Percentiles rank a stretch among this genome's conserved stretches.
Conservation (phyloP, 2,888 invertebrate species). For the Agrotis clavis region DNA sequence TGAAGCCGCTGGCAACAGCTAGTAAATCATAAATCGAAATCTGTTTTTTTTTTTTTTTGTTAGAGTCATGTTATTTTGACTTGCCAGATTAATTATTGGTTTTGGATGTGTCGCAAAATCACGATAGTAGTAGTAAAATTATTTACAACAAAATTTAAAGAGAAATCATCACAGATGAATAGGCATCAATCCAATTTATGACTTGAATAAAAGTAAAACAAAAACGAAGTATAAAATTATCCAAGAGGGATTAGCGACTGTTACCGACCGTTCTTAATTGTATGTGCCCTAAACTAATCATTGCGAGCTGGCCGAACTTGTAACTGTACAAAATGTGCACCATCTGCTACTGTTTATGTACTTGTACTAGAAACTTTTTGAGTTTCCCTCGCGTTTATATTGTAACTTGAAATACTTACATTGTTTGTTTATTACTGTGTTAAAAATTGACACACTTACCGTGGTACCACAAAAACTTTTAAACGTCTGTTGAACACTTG, state of each 20-base stretch:
- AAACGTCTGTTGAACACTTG: too few relatives aligned
- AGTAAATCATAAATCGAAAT: too few relatives aligned
- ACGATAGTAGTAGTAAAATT: too few relatives aligned
- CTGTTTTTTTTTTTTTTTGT: too few relatives aligned
- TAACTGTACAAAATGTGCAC: slow-evolving; percentile 33
- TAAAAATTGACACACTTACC: too few relatives aligned
- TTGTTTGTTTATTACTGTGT: neutral
- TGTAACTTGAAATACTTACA: neutral
- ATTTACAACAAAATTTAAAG: too few relatives aligned
- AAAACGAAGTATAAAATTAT: slow-evolving; percentile 39
- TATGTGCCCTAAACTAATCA: slow-evolving; percentile 52
- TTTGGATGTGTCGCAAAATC: too few relatives aligned
- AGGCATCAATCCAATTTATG: neutral
- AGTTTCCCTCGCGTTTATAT: slow-evolving; percentile 10
- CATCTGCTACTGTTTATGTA: slow-evolving; percentile 49
- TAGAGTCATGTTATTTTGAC: too few relatives aligned
- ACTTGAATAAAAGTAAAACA: slow-evolving; percentile 27
- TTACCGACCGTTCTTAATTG: slow-evolving; percentile 40
- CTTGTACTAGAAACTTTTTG: slow-evolving; percentile 13
- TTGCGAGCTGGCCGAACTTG: slow-evolving; percentile 48
- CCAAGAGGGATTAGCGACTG: slow-evolving; percentile 34
- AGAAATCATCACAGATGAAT: too few relatives aligned
- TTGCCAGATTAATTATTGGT: too few relatives aligned
- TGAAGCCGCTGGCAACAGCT: too few relatives aligned
- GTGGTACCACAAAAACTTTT: too few relatives aligned